A percentile compares a stretch with the other conserved stretches of the same genome.
These are phyloP conservation scores for Strigamia transsilvanica DNA, from an alignment of 2,888 invertebrate genomes.

Conservation along the genomic window DNA sequence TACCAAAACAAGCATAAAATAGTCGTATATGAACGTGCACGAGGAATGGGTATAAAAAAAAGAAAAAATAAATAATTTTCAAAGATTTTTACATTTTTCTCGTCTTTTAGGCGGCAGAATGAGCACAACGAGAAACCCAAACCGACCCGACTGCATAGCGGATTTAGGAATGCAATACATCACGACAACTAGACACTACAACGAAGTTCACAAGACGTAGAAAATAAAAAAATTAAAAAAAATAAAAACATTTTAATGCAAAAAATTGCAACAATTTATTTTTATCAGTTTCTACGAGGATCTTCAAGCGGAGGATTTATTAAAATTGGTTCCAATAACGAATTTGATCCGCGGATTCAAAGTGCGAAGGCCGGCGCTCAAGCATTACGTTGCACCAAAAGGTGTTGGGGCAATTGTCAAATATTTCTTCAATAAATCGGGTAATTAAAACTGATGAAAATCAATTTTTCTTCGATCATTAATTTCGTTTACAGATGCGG, in stretches of 20 bases:
- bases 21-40: neutral
- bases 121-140: neutral
- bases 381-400: neutral
- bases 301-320: neutral
- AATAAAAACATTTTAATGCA: no score
- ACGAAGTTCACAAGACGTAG: neutral
- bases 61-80: no score
- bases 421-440: slow-evolving; percentile 9
- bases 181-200: neutral
- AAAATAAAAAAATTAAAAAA: no score
- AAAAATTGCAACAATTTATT: no score
- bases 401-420: neutral
- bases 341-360: neutral
- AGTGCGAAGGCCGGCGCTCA: neutral
- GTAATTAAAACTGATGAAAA: no score
- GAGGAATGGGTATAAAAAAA: neutral
- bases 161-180: slow-evolving; percentile 13
- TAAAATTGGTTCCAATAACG: neutral
- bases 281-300: neutral
- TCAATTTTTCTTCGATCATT: no score
- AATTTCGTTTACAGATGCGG: neutral
- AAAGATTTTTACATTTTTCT: no score
- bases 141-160: neutral
- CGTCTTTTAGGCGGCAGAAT: neutral
- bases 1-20: neutral